phyloP scores from a whole-genome alignment of 2,888 invertebrate species.

The Euzetes globulus region DNA sequence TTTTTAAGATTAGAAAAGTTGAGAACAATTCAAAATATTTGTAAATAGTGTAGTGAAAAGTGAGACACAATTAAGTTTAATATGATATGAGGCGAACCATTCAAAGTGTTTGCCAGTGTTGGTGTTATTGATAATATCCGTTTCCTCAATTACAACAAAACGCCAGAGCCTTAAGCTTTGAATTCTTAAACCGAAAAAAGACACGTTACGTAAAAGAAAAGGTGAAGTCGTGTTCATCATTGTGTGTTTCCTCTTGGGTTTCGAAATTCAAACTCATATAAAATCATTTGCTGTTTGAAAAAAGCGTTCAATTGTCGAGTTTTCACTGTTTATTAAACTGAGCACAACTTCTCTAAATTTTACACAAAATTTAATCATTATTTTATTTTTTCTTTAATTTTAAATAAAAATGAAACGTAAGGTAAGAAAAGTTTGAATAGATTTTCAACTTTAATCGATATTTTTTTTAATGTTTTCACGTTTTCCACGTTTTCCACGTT shows the following conservation, averaged over 20 bases:
- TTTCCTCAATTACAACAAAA: slow-evolving; percentile 26
- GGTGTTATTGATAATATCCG: slow-evolving; percentile 24
- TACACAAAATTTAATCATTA: not conserved
- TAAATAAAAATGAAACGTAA: not conserved
- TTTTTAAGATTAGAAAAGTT: not conserved
- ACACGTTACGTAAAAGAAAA: slow-evolving; percentile 27
- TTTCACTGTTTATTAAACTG: not conserved
- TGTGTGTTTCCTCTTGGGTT: slow-evolving; percentile 23
- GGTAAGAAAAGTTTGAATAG: not conserved
- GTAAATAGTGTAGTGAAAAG: not conserved
- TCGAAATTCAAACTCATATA: slow-evolving; percentile 4
- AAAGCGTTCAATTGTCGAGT: not conserved
- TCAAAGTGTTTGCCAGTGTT: not conserved
- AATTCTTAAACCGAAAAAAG: slow-evolving; percentile 14
- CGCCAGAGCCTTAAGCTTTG: not conserved
- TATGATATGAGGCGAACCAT: not conserved
- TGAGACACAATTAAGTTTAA: not conserved
- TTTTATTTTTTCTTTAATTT: not conserved
- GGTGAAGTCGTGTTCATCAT: slow-evolving; percentile 23
- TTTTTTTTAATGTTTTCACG: too few relatives aligned
- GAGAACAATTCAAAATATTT: not conserved
- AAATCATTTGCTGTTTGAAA: not conserved
- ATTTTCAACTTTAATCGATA: not conserved
- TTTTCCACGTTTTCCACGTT: too few relatives aligned
- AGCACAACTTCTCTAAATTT: not conserved